Evolutionary conservation across 2,113 vertebrate species (phyloP), one percentile per base, ranked within the genome.

Genomic region (Motacilla tschutschensis): DNA sequence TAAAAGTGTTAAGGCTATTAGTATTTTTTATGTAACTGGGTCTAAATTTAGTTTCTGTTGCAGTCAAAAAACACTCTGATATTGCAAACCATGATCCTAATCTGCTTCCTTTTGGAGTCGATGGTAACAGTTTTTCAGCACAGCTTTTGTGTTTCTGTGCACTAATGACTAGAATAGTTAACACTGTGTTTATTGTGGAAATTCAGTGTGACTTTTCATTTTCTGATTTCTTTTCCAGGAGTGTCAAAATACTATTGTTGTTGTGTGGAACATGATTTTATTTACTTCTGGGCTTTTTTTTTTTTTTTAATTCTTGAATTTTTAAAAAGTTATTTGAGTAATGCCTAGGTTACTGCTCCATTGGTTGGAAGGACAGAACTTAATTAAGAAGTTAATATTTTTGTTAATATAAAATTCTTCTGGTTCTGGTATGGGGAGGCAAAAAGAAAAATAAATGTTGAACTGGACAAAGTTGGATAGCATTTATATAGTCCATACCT

Each of bases 1-100:
- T 96, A 87, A 94, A 95, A 94, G 90, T 95, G 90, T 94, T 95
- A 94, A 95, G 89, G 80, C 94, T 95, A 95, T 96, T 95, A 91
- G 88, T 94, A 79, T 92, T 93, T 94, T 96, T 96, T 95, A 96
- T 96, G 89, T 95, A 96, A 96, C 95, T 71, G 22, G 38, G 65
- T 93, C 94, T 95, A 95, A 95, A 96, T 96, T 93, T 95, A 95
- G 93, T 88, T 80, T 92, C 80, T 93, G 69, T 92, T 90, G 82
- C 89, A 76, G 85, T 93, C 79, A 60, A 85, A 92, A 91, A 94
- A 5, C 84, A 77, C 70, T 66, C 70, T 78, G 29, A 48, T 93
- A 62, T 85, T 82, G 83, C 71, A 89, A 71, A 70, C 47, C 51
- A 33, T 53, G 43, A 77, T 92, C 67, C 75, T 92, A 50, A 86